phyloP scores from a whole-genome alignment of 2,113 vertebrate genomes.

The Tragelaphus buxtoni region DNA sequence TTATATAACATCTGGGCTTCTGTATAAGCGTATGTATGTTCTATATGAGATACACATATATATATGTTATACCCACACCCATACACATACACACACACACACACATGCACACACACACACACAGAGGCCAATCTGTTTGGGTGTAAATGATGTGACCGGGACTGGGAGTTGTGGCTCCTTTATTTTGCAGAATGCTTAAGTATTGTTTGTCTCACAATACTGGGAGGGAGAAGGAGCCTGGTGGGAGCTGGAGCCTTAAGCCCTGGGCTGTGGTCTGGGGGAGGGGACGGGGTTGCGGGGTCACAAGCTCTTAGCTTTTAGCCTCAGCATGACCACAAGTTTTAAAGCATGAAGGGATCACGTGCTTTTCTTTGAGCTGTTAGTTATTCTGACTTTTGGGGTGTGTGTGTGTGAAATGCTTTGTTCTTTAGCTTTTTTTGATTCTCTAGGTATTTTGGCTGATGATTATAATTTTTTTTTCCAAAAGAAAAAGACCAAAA shows the following conservation, averaged over 20 bases:
- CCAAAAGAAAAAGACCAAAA: constrained; percentile 44
- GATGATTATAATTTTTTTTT: constrained; percentile 8
- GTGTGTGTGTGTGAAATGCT: constrained; percentile 47
- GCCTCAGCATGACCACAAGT: constrained; percentile 82
- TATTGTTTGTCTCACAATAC: constrained; percentile 70
- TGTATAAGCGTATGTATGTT: neutral
- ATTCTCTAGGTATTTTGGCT: constrained; percentile 54
- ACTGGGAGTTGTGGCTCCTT: constrained; percentile 40
- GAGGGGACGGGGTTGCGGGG: constrained; percentile 78
- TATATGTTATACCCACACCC: neutral
- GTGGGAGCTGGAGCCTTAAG: constrained; percentile 72
- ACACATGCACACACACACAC: neutral
- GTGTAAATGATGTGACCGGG: neutral
- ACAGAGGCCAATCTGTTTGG: constrained; percentile 19
- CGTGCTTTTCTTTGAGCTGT: constrained; percentile 75
- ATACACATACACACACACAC: neutral
- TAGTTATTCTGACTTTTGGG: constrained; percentile 70
- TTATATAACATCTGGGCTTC: constrained; percentile 27
- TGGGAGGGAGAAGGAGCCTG: constrained; percentile 63
- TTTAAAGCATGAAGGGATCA: constrained; percentile 77
- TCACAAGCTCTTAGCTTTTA: constrained; percentile 86
- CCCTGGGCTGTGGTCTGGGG: constrained; percentile 58
- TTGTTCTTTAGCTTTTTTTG: constrained; percentile 70
- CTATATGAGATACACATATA: neutral
- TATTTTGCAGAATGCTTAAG: constrained; percentile 56